phyloP scores from a whole-genome alignment of 1,140 invertebrate species.

The Pogonomyrmex californicus region DNA sequence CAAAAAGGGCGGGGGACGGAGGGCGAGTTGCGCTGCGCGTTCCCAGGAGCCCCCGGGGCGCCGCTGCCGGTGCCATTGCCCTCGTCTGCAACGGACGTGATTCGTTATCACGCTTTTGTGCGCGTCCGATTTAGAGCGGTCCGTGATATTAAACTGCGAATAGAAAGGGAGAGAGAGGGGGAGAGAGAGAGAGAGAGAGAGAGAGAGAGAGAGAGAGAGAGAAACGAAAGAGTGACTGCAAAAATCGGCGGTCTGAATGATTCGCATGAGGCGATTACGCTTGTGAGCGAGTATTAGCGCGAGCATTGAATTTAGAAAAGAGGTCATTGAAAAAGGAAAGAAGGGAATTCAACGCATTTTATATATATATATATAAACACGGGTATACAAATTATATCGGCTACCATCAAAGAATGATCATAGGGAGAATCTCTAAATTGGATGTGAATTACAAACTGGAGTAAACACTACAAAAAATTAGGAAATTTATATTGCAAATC shows the following conservation, averaged over 20 bases:
- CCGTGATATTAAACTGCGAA: conserved; percentile 59
- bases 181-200: neutral
- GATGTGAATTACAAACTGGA: too few relatives aligned
- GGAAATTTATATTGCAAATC: too few relatives aligned
- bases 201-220: too few relatives aligned
- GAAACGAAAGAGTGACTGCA: conserved; percentile 22
- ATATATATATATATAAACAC: neutral
- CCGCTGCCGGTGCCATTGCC: conserved; percentile 65
- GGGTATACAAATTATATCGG: neutral
- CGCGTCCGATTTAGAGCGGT: conserved; percentile 58
- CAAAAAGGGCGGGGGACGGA: conserved; percentile 52
- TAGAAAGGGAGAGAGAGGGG: neutral
- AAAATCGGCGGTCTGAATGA: conserved; percentile 35
- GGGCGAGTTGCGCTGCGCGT: conserved; percentile 45
- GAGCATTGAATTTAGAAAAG: neutral
- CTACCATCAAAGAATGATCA: neutral
- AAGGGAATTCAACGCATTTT: neutral
- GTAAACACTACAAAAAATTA: too few relatives aligned
- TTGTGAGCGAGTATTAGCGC: conserved; percentile 19
- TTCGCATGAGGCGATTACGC: conserved; percentile 18
- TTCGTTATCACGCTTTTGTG: conserved; percentile 68
- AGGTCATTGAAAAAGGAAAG: neutral
- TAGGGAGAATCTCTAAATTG: too few relatives aligned
- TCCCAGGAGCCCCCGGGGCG: conserved; percentile 62
- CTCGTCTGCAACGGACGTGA: conserved; percentile 68